Evolutionary conservation across 2,113 vertebrate genomes (phyloP), one percentile per base, ranked within the genome.

Genomic region (Verasper variegatus): DNA sequence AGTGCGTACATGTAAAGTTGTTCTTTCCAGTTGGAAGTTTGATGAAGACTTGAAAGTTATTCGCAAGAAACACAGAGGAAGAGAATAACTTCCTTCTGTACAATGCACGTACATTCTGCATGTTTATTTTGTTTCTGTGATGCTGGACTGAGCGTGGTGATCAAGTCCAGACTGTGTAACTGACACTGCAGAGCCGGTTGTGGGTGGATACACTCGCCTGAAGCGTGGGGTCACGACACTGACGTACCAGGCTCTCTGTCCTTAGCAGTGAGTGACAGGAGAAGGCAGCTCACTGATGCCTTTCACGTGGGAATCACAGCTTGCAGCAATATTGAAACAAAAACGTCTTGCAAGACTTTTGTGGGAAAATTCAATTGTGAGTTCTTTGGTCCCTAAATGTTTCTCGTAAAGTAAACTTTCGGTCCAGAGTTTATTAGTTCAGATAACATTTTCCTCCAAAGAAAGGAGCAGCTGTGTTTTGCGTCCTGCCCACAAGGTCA

Each of bases 251-350:
- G 86, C 90, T 91, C 92, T 92, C 89, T 93, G 93, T 84, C 93
- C 94, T 94, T 90, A 90, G 86, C 15, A 74, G 88, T 97, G 96
- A 98, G 95, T 97, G 97, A 96, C 97, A 97, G 94, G 88, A 92
- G 93, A 93, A 96, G 95, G 95, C 95, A 95, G 94, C 89, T 92
- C 88, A 88, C 88, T 93, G 95, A 95, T 96, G 96, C 93, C 92
- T 96, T 98, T 97, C 96, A 97, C 95, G 83, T 97, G 97, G 97
- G 96, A 97, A 97, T 96, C 95, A 94, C 95, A 96, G 96, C 95
- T 97, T 96, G 95, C 91, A 95, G 93, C 93, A 93, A 94, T 92
- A 90, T 92, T 88, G 91, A 84, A 95, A 95, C 90, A 94, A 95
- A 96, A 94, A 93, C 81, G 87, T 88, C 83, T 21, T 91, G 92